Evolutionary conservation across 1,140 invertebrate genomes (phyloP).

Genomic region (Plodia interpunctella): DNA sequence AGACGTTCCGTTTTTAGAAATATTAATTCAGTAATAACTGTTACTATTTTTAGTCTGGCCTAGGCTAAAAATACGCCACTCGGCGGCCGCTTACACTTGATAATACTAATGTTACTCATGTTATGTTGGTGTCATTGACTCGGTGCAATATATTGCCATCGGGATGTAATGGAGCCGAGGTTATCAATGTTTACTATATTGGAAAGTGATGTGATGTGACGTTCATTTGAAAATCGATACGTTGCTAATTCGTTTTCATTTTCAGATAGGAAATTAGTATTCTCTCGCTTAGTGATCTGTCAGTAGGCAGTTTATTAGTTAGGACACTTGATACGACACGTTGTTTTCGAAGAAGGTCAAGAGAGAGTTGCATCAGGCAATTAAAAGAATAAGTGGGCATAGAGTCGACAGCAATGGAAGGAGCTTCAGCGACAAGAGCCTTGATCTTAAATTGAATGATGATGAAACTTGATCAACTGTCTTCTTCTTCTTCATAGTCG

Average conservation of each 20-base stretch:
- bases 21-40: slow-evolving; percentile 76
- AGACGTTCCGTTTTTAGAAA: slow-evolving; percentile 76
- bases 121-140: slow-evolving; percentile 69
- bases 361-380: no score
- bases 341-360: no score
- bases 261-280: no score
- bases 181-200: slow-evolving; percentile 52
- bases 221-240: not conserved
- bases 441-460: no score
- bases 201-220: slow-evolving; percentile 14
- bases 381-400: no score
- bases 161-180: slow-evolving; percentile 43
- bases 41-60: slow-evolving; percentile 73
- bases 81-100: slow-evolving; percentile 63
- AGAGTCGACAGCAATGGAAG: no score
- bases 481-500: no score
- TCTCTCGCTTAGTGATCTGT: no score
- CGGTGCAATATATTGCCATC: slow-evolving; percentile 60
- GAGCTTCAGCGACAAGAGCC: no score
- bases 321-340: no score
- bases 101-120: slow-evolving; percentile 69
- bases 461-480: no score
- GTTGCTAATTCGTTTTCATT: not conserved
- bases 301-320: no score
- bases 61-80: slow-evolving; percentile 71